phyloP scores from a whole-genome alignment of 2,797 vertebrate species.

The Graptemys geographica region DNA sequence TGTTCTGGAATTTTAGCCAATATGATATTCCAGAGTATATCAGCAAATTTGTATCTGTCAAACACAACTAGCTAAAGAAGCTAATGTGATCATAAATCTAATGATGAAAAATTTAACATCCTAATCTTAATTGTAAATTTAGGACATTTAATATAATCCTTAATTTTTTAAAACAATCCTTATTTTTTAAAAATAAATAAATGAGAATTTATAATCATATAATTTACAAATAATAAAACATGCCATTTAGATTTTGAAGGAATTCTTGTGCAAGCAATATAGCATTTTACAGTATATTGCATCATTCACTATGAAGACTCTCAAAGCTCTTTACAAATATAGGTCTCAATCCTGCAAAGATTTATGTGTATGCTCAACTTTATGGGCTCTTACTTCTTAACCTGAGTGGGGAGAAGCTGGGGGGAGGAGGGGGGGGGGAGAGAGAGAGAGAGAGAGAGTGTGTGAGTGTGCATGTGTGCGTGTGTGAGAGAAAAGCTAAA shows the following conservation, averaged over 20 bases:
- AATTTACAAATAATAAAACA: not conserved
- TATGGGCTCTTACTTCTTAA: not conserved
- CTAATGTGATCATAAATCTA: not conserved
- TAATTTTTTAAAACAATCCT: not conserved
- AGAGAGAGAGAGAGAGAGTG: too few species aligned
- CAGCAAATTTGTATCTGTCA: not conserved
- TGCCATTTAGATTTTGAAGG: not conserved
- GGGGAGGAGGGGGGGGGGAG: fast-evolving
- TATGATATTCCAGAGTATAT: not conserved
- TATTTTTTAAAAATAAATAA: not conserved
- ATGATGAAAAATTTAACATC: not conserved
- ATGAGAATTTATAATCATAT: too few species aligned
- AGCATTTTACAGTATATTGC: not conserved
- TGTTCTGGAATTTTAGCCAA: not conserved
- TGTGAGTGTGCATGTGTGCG: too few species aligned
- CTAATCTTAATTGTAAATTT: not conserved
- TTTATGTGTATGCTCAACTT: not conserved
- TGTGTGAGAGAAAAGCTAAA: not conserved
- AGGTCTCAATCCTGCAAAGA: not conserved
- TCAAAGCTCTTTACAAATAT: not conserved
- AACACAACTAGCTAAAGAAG: not conserved
- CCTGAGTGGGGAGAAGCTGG: too few species aligned
- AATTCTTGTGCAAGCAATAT: not conserved
- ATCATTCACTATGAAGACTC: not conserved
- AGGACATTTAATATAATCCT: not conserved